Base-by-base conservation (phyloP, 2,797 vertebrate species). In the Parotocinclus haroldoi region DNA sequence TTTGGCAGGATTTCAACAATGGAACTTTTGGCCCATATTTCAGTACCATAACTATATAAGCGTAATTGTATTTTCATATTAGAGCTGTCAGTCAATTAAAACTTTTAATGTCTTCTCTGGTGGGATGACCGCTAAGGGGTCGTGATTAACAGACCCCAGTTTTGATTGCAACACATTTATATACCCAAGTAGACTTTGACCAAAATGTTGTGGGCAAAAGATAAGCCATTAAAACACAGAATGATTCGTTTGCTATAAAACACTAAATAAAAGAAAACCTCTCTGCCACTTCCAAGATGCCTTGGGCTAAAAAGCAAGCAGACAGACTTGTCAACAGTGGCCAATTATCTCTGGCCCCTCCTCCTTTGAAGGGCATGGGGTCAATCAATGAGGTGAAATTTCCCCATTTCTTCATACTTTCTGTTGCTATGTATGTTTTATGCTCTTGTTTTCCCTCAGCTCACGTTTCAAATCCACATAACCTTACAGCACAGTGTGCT, bases 301-400 rank as follows among this genome's bases (percentile, higher is more conserved):
- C 58, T 46, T 56, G 48, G 59, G 40, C 69, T 65, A 38, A 61
- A 59, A 64, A 57, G 55, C 63, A 71, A 74, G 61, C 36, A 62
- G 64, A 68, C 71, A 53, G 69, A 57, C 69, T 68, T 77, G 65
- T 77, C 61, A 68, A 68, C 63, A 50, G 68, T 74, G 61, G 68
- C 72, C 68, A 71, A 74, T 77, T 77, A 77, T 77, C 68, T 68
- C 55, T 57, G 64, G 71, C 68, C 72, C 56, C 51, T 68, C 60
- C 55, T 65, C 65, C 55, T 64, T 57, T 62, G 64, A 75, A 75
- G 60, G 55, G 60, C 55, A 67, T 65, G 62, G 51, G 48, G 68
- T 51, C 68, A 77, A 77, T 77, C 76, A 68, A 69, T 77, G 64
- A 62, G 44, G 61, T 64, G 57, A 67, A 66, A 60, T 67, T 58